Evolutionary conservation across 2,113 vertebrate genomes (phyloP).

Genomic region (Phaethon lepturus): DNA sequence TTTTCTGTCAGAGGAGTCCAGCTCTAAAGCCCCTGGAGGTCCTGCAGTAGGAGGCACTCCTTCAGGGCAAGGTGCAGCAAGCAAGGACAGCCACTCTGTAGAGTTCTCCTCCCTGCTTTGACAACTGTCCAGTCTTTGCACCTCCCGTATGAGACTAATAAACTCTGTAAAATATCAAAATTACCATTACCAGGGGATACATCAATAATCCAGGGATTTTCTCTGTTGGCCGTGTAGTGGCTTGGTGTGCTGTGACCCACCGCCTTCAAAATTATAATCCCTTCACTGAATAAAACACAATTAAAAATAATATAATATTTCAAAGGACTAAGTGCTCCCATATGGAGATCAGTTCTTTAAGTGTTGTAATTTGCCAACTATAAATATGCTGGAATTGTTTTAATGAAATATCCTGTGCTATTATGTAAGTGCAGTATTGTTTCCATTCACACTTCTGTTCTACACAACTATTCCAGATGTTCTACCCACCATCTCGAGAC

Average conservation of each 20-base stretch:
- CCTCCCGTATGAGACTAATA: background rate
- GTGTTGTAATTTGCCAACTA: conserved; percentile 13
- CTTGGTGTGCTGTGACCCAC: background rate
- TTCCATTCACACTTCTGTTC: conserved; percentile 46
- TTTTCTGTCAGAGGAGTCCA: background rate
- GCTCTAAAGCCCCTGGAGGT: background rate
- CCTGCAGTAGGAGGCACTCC: background rate
- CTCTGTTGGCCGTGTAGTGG: background rate
- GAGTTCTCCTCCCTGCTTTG: background rate
- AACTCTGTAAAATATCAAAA: conserved; percentile 33
- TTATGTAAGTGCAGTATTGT: background rate
- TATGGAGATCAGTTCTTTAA: conserved; percentile 28
- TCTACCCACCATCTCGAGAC: background rate
- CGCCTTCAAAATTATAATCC: conserved; percentile 41
- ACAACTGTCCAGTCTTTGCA: background rate
- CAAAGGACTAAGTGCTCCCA: conserved; percentile 59
- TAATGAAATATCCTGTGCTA: conserved; percentile 27
- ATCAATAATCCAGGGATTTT: conserved; percentile 5
- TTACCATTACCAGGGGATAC: conserved; percentile 19
- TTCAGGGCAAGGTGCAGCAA: background rate
- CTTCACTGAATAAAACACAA: conserved; percentile 40
- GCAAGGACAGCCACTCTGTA: background rate
- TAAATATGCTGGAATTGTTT: conserved; percentile 11
- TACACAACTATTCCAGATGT: conserved; percentile 33
- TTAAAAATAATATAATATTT: conserved; percentile 63